Evolutionary conservation across 1,140 invertebrate genomes (phyloP), one percentile per base, ranked within the genome.

Genomic region (Saccostrea glomerata): DNA sequence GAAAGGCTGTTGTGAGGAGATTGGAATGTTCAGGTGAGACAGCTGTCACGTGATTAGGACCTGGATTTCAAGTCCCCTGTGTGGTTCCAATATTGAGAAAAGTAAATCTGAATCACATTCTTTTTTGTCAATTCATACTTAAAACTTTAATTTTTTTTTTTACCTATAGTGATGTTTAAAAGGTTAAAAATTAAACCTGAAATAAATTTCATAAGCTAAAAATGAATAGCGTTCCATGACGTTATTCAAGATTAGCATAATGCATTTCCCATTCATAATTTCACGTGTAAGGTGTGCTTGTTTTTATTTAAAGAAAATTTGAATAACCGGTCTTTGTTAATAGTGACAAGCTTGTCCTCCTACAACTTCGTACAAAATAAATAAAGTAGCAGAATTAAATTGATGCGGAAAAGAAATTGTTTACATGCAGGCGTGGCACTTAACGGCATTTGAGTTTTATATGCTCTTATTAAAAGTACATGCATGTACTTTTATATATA

Each of bases 21-120:
- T 77, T 30, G 82, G 40, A 84, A 84, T 55, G 40, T 54, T 84
- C 82, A 84, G 82, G 82, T 84, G 82, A n/a, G 82, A 55, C 82
- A 83, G 82, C 23, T 12, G 30, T 77, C 70, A 77, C 25, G 70
- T 77, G 70, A 77, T 25, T 77, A 15, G 30, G 70, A 77, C 70
- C 70, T 77, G 70, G 36, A 36, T 77, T 77, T 77, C 70, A 77
- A 77, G 70, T 77, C 25, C 58, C 23, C 25, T 23, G 23, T 77
- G 25, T 77, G 70, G 70, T 77, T 77, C 70, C 70, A 77, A 36
- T 25, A 77, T 47, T 6, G 70, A 7, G 70, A 77, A 36, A 25
- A 77, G 15, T 36, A 25, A 36, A 5, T 20, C 58, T 20, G 58
- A 20, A 63, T 17, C 58, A 17, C 58, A 63, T 20, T 63, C 47